These are phyloP conservation scores for Eurosta solidaginis DNA, from an alignment of 1,140 invertebrate genomes.

Conservation along the genomic window DNA sequence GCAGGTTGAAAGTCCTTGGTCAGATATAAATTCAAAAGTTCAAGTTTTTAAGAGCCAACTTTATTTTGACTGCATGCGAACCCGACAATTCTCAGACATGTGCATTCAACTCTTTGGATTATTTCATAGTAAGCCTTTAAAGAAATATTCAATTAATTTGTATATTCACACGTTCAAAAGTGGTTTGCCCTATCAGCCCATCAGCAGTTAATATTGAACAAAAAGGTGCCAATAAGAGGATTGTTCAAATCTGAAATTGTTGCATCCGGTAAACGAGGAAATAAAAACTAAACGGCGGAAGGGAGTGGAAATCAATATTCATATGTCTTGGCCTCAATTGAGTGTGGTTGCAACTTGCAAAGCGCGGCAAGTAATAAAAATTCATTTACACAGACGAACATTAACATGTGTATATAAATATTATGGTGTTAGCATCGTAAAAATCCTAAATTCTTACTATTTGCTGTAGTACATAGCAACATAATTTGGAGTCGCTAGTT, in stretches of 20 bases:
- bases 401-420: background rate
- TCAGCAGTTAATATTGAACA: slow-evolving; percentile 4
- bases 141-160: too few species aligned
- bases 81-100: too few species aligned
- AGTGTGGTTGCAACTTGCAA: background rate
- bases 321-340: slow-evolving; percentile 14
- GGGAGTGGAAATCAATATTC: background rate
- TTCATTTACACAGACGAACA: background rate
- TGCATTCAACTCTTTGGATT: too few species aligned
- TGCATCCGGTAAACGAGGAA: background rate
- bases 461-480: too few species aligned
- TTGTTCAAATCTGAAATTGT: background rate
- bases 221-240: slow-evolving; percentile 16
- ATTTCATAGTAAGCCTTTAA: too few species aligned
- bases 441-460: too few species aligned
- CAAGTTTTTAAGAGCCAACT: too few species aligned
- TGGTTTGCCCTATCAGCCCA: background rate
- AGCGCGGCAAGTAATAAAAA: background rate
- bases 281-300: background rate
- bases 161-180: background rate
- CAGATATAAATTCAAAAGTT: too few species aligned
- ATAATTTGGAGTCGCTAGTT: too few species aligned
- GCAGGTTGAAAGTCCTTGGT: too few species aligned
- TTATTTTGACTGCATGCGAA: too few species aligned
- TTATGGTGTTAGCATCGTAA: too few species aligned